Evolutionary conservation across 2,888 invertebrate species (phyloP).

Genomic region (Sphaerophoria rueppellii): DNA sequence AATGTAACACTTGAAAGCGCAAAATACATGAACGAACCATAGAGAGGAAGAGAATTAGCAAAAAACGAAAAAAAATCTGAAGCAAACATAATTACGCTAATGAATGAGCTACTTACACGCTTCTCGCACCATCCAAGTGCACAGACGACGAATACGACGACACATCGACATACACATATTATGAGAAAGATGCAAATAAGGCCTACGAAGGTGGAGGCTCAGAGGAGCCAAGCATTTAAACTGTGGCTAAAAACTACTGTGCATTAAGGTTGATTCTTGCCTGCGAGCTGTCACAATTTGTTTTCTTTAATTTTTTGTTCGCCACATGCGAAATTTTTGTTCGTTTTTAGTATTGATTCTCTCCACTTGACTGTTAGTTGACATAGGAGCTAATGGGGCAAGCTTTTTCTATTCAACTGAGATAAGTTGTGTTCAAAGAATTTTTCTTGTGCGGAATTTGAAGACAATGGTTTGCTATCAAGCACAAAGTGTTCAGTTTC

Average conservation of each 20-base stretch:
- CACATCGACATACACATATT: too few species aligned
- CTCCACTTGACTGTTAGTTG: slow-evolving; percentile 63
- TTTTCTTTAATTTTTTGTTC: background rate
- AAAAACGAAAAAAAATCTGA: slow-evolving; percentile 34
- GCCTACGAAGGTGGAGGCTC: background rate
- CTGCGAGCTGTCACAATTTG: slow-evolving; percentile 1
- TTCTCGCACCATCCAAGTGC: slow-evolving; percentile 35
- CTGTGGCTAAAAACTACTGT: background rate
- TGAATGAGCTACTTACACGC: slow-evolving; percentile 55
- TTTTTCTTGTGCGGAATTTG: background rate
- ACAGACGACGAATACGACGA: too few species aligned
- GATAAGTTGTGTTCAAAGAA: background rate
- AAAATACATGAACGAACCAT: background rate
- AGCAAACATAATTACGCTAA: slow-evolving; percentile 39
- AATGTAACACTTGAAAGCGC: slow-evolving; percentile 51
- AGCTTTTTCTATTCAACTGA: slow-evolving; percentile 25
- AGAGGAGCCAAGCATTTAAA: background rate
- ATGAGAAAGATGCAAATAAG: background rate
- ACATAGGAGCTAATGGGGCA: slow-evolving; percentile 54
- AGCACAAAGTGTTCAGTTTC: slow-evolving; percentile 1
- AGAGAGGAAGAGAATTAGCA: background rate
- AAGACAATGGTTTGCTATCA: background rate
- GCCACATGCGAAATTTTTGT: slow-evolving; percentile 7
- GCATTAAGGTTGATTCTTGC: background rate
- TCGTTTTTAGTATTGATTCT: slow-evolving; percentile 60